Percentiles rank a stretch among this genome's conserved stretches.
Conservation (phyloP, 1,140 invertebrate genomes). For the Acromyrmex charruanus region DNA sequence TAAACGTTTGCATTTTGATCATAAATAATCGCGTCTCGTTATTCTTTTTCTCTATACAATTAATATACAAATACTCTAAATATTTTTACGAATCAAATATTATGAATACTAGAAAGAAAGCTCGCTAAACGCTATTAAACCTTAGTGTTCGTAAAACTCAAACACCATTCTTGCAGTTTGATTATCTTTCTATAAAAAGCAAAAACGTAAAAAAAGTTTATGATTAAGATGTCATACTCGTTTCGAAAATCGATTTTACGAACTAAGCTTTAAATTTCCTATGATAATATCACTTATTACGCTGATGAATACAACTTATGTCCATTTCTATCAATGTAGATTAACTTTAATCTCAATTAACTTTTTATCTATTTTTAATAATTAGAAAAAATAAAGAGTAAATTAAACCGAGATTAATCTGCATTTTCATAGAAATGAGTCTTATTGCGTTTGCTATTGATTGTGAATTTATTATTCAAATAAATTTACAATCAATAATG, state of each 20-base stretch:
- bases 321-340: too few species aligned
- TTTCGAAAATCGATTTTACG: neutral
- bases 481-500: constrained; percentile 12
- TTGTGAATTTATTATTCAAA: constrained; percentile 1
- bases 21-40: neutral
- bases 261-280: neutral
- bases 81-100: constrained; percentile 19
- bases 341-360: too few species aligned
- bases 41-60: neutral
- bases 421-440: too few species aligned
- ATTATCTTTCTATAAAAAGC: constrained; percentile 33
- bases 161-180: constrained; percentile 7
- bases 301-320: neutral
- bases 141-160: neutral
- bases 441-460: constrained; percentile 7
- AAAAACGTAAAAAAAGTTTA: neutral
- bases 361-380: too few species aligned
- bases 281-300: constrained; percentile 5
- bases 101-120: neutral
- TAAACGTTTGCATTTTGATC: neutral
- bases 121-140: neutral
- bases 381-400: too few species aligned
- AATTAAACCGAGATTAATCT: too few species aligned
- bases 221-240: neutral
- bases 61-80: constrained; percentile 44